phyloP scores from a whole-genome alignment of 2,888 invertebrate genomes.

The Craniophora ligustri region DNA sequence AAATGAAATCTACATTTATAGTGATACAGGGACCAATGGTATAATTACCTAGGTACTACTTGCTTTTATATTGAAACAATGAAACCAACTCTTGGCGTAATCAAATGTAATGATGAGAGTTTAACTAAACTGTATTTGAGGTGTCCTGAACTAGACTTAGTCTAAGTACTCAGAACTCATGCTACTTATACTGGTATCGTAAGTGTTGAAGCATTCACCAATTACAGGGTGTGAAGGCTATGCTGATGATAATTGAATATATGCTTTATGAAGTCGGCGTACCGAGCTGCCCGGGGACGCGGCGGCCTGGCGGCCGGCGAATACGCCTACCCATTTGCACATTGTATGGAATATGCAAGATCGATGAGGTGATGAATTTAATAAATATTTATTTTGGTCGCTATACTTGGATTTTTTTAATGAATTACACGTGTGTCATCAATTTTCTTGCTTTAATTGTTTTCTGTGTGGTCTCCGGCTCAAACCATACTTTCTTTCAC shows the following conservation, averaged over 20 bases:
- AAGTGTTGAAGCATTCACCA: constrained; percentile 77
- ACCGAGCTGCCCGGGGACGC: no score
- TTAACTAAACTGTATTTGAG: no score
- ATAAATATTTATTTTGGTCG: constrained; percentile 22
- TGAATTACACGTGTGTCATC: background rate
- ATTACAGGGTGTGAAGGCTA: constrained; percentile 80
- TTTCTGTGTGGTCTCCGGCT: background rate
- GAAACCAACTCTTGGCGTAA: no score
- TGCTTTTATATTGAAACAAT: no score
- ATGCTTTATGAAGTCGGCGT: constrained; percentile 71
- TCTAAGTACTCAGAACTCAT: constrained; percentile 26
- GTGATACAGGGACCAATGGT: no score
- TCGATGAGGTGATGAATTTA: constrained; percentile 34
- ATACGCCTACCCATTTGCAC: constrained; percentile 45
- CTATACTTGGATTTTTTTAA: constrained; percentile 15
- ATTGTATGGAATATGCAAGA: constrained; percentile 35
- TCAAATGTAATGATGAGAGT: no score
- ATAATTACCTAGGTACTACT: no score
- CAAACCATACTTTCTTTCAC: no score
- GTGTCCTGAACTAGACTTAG: background rate
- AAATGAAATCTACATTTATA: no score
- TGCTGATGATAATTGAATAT: constrained; percentile 79
- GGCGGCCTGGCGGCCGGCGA: constrained; percentile 11
- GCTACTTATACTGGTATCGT: constrained; percentile 51
- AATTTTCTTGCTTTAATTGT: background rate